These are phyloP conservation scores for Masticophis lateralis DNA, from an alignment of 2,797 vertebrate genomes.

Conservation along the genomic window DNA sequence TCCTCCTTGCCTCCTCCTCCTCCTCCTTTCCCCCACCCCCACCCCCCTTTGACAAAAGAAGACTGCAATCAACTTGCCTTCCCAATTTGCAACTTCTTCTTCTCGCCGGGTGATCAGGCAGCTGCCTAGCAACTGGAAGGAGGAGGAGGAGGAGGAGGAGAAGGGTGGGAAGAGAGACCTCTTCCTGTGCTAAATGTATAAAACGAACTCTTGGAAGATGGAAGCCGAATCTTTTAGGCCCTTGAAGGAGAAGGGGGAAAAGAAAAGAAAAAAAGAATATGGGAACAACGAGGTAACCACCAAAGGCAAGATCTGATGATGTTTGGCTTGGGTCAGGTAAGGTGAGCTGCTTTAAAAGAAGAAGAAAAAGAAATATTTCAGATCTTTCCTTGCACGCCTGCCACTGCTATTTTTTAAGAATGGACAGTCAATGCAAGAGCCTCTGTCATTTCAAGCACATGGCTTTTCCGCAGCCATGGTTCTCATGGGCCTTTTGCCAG, in stretches of 20 bases:
- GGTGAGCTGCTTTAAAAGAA: background rate
- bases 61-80: background rate
- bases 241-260: background rate
- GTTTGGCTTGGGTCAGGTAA: background rate
- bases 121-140: constrained; percentile 40
- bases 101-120: accelerated
- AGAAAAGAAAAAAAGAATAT: background rate
- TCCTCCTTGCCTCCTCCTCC: background rate
- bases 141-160: background rate
- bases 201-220: background rate
- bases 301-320: background rate
- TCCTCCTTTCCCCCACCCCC: background rate
- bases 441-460: background rate
- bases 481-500: background rate
- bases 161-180: background rate
- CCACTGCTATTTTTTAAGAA: background rate
- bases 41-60: constrained; percentile 18
- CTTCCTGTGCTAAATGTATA: background rate
- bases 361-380: too few relatives aligned
- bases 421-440: background rate
- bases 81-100: background rate
- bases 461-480: background rate
- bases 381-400: background rate
- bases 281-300: background rate
- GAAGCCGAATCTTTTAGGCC: background rate